These are phyloP conservation scores for Syngnathoides biaculeatus DNA, from an alignment of 2,113 vertebrate genomes.

Conservation along the genomic window DNA sequence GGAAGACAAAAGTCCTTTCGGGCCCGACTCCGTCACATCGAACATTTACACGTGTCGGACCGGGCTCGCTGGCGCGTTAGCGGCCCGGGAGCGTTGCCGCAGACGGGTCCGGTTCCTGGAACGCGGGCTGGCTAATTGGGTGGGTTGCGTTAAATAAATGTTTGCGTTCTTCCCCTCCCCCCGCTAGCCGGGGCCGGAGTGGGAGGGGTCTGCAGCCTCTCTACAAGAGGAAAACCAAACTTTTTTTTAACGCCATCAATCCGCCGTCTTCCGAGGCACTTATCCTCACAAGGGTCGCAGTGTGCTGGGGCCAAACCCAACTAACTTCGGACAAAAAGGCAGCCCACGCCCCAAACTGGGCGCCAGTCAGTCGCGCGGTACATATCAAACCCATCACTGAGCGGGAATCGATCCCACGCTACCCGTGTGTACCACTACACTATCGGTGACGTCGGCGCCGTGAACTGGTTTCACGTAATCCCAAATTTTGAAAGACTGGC, in stretches of 20 bases:
- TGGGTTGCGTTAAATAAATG: conserved; percentile 75
- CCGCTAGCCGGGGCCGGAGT: conserved; percentile 7
- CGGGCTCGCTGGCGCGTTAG: conserved; percentile 62
- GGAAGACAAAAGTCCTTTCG: conserved; percentile 9
- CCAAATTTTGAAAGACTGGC: neutral
- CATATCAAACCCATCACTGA: no score
- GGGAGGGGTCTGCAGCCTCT: conserved; percentile 36
- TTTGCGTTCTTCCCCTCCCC: conserved; percentile 64
- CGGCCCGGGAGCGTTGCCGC: conserved; percentile 37
- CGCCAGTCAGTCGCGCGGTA: no score
- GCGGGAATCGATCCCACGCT: no score
- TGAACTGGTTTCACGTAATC: neutral
- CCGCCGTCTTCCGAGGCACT: no score
- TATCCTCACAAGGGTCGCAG: no score
- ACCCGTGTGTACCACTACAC: no score
- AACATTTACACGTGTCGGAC: conserved; percentile 67
- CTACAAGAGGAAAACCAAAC: conserved; percentile 24
- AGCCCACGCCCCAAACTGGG: no score
- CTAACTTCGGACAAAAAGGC: no score
- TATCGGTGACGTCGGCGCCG: no score
- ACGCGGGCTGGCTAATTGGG: conserved; percentile 68
- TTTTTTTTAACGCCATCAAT: no score
- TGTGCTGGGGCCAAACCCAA: no score
- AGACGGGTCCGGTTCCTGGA: conserved; percentile 38
- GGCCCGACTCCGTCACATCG: conserved; percentile 60